A percentile compares a stretch with the other conserved stretches of the same genome.
phyloP scores from a whole-genome alignment of 2,113 vertebrate genomes.

The Limnothrissa miodon region DNA sequence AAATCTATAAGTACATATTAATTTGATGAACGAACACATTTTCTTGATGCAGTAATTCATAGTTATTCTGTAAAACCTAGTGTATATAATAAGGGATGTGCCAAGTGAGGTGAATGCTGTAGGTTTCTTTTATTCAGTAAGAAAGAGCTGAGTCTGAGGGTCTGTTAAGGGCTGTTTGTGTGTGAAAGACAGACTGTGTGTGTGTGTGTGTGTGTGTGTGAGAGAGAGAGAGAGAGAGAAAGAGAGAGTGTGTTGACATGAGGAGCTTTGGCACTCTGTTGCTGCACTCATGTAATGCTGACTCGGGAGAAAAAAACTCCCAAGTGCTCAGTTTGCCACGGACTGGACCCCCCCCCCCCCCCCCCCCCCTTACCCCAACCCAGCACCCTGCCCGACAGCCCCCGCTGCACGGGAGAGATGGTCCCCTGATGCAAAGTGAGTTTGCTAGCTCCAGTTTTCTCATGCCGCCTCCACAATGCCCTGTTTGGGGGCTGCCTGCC shows the following conservation, averaged over 20 bases:
- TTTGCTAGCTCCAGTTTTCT: constrained; percentile 92
- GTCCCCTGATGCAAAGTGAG: constrained; percentile 81
- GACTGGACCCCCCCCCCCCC: background rate
- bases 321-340: constrained; percentile 48
- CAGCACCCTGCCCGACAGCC: background rate
- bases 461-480: constrained; percentile 85
- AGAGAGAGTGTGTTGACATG: background rate
- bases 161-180: background rate
- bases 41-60: too few species aligned
- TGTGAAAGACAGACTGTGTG: too few species aligned
- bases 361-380: background rate
- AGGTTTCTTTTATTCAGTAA: background rate
- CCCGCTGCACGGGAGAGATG: constrained; percentile 61
- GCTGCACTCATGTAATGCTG: constrained; percentile 56
- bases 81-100: too few species aligned
- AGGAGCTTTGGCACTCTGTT: constrained; percentile 35
- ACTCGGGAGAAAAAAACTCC: constrained; percentile 52
- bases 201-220: constrained; percentile 5
- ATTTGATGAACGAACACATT: too few species aligned
- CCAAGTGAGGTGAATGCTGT: background rate
- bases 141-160: background rate
- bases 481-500: constrained; percentile 90
- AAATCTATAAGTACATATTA: too few species aligned
- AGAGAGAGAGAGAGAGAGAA: background rate
- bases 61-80: too few species aligned